phyloP scores from a whole-genome alignment of 2,888 invertebrate species.

The Pheosia tremula region DNA sequence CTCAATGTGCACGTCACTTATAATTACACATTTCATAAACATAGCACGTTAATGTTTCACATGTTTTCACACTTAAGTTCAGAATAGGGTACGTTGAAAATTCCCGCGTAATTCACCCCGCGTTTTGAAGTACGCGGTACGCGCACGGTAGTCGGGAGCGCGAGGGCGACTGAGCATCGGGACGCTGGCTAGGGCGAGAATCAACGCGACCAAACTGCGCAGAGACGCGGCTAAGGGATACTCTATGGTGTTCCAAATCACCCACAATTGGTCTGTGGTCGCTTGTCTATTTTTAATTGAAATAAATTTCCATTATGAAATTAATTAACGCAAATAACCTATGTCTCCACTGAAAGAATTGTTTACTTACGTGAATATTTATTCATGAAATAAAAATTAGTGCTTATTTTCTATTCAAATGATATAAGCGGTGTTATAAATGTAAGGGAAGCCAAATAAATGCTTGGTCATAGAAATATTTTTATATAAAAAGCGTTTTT shows the following conservation, averaged over 20 bases:
- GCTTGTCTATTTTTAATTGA: neutral
- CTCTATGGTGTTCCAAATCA: constrained; percentile 46
- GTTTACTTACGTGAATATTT: neutral
- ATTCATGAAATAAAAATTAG: neutral
- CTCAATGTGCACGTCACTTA: constrained; percentile 24
- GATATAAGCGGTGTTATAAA: neutral
- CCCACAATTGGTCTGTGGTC: constrained; percentile 11
- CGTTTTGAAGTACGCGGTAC: constrained; percentile 18
- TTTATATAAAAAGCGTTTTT: neutral
- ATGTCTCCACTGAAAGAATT: neutral
- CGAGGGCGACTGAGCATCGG: constrained; percentile 55
- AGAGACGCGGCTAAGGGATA: constrained; percentile 37
- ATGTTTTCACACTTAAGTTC: constrained; percentile 42
- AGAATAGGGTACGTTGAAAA: constrained; percentile 27
- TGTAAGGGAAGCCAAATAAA: neutral
- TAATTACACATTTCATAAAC: constrained; percentile 27
- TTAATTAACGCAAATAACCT: neutral
- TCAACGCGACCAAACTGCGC: constrained; percentile 58
- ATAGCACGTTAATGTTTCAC: constrained; percentile 40
- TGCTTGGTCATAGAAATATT: neutral
- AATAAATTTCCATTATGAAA: neutral
- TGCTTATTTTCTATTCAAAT: neutral
- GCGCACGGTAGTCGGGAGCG: constrained; percentile 33
- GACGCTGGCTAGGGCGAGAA: constrained; percentile 44
- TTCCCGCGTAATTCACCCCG: constrained; percentile 30